Conservation (phyloP, 2,797 vertebrate genomes). For the Acipenser transmontanus region DNA sequence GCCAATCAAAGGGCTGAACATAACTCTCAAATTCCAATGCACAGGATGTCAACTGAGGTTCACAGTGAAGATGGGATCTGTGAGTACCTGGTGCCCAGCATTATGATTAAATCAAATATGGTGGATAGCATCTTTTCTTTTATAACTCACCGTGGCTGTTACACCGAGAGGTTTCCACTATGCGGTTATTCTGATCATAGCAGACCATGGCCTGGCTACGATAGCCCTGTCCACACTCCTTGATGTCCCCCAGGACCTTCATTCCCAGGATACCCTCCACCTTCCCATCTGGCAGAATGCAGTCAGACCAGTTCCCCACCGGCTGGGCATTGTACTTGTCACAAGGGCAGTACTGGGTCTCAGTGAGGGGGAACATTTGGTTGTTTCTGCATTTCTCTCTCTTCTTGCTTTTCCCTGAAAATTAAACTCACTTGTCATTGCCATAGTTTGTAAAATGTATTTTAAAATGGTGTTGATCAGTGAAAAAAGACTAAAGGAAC, state of each 20-base stretch:
- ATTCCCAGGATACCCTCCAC: conserved; percentile 62
- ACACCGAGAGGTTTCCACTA: conserved; percentile 87
- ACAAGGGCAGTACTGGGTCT: conserved; percentile 95
- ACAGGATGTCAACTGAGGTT: too few relatives aligned
- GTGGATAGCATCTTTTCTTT: too few relatives aligned
- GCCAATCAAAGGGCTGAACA: too few relatives aligned
- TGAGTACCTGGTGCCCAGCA: conserved; percentile 29
- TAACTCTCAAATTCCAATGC: too few relatives aligned
- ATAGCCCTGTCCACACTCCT: conserved; percentile 92
- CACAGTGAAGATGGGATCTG: too few relatives aligned
- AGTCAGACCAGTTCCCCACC: conserved; percentile 96
- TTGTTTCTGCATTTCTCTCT: conserved; percentile 92
- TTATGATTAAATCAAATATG: conserved; percentile 31
- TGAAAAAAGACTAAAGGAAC: too few relatives aligned
- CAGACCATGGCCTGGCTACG: conserved; percentile 96
- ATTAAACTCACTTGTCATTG: conserved; percentile 11
- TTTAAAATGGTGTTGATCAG: too few relatives aligned
- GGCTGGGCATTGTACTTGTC: conserved; percentile 94
- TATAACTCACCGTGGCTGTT: conserved; percentile 83
- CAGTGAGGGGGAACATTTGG: conserved; percentile 84
- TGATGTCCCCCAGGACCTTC: conserved; percentile 78
- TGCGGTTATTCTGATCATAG: conserved; percentile 85
- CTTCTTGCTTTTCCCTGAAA: conserved; percentile 90
- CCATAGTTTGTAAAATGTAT: too few relatives aligned
- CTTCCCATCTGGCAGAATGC: conserved; percentile 82